Evolutionary conservation across 2,113 vertebrate species (phyloP).

Genomic region (Psilopogon haemacephalus): DNA sequence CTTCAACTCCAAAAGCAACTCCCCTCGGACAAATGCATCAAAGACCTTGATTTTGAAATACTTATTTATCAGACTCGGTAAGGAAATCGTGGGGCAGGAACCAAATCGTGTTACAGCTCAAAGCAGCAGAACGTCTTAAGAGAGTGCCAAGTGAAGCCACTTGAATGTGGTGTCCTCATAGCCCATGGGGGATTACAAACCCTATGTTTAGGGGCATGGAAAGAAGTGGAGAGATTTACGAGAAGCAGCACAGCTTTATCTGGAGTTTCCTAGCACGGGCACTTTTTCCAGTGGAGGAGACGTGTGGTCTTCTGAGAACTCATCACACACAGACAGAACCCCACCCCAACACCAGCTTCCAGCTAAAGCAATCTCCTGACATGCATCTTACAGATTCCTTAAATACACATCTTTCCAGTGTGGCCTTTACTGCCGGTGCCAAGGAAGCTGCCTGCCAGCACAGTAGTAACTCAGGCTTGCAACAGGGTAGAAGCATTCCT

Average conservation of each 20-base stretch:
- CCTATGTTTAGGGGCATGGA: slow-evolving; percentile 6
- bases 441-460: slow-evolving; percentile 8
- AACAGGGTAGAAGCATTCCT: not conserved
- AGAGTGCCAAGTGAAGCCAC: slow-evolving; percentile 1
- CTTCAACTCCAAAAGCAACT: not conserved
- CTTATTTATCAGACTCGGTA: not conserved
- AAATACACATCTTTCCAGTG: not conserved
- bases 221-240: not conserved
- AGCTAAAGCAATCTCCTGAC: not conserved
- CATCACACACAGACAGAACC: not conserved
- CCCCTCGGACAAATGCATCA: not conserved
- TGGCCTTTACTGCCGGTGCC: not conserved
- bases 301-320: not conserved
- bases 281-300: not conserved
- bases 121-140: not conserved
- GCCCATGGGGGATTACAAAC: not conserved
- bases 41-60: not conserved
- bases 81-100: not conserved
- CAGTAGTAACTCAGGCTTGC: not conserved
- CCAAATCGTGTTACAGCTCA: not conserved
- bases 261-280: not conserved
- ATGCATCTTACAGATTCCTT: not conserved
- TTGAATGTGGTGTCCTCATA: not conserved
- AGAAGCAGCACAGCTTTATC: not conserved
- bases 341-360: not conserved